phyloP scores from a whole-genome alignment of 2,797 vertebrate species.

The Halcyon badia region DNA sequence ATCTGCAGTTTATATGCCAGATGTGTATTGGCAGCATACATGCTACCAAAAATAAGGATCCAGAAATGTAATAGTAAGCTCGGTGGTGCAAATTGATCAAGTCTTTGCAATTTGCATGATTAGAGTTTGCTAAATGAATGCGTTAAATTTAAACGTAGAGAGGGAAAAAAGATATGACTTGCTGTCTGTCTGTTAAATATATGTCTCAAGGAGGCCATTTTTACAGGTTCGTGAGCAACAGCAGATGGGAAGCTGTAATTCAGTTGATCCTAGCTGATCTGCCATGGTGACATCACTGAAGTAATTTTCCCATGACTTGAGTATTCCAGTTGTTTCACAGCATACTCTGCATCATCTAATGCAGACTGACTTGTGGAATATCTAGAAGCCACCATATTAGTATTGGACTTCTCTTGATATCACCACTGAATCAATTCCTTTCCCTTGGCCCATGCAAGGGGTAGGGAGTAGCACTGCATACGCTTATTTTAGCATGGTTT shows the following conservation, averaged over 20 bases:
- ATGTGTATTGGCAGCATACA: slow-evolving; percentile 32
- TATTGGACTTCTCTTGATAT: background rate
- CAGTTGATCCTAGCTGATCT: slow-evolving; percentile 2
- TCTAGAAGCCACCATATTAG: background rate
- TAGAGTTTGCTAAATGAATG: background rate
- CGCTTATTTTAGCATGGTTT: background rate
- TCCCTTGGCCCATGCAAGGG: background rate
- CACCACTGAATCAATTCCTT: background rate
- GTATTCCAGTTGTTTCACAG: background rate
- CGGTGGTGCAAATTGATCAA: background rate
- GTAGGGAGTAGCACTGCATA: background rate
- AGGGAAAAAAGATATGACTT: background rate
- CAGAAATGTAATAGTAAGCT: background rate
- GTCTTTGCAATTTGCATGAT: background rate
- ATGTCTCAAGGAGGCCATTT: slow-evolving; percentile 10
- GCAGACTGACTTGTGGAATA: background rate
- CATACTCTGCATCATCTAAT: background rate
- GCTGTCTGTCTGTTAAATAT: background rate
- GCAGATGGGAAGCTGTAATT: background rate
- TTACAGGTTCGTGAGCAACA: background rate
- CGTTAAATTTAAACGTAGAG: background rate
- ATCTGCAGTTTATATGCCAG: slow-evolving; percentile 52
- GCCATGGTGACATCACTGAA: background rate
- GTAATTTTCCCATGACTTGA: slow-evolving; percentile 4
- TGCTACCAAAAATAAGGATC: background rate